Percentiles rank a stretch among this genome's conserved stretches.
These are phyloP conservation scores for Erethizon dorsatum DNA, from an alignment of 2,797 vertebrate species.

Conservation along the genomic window DNA sequence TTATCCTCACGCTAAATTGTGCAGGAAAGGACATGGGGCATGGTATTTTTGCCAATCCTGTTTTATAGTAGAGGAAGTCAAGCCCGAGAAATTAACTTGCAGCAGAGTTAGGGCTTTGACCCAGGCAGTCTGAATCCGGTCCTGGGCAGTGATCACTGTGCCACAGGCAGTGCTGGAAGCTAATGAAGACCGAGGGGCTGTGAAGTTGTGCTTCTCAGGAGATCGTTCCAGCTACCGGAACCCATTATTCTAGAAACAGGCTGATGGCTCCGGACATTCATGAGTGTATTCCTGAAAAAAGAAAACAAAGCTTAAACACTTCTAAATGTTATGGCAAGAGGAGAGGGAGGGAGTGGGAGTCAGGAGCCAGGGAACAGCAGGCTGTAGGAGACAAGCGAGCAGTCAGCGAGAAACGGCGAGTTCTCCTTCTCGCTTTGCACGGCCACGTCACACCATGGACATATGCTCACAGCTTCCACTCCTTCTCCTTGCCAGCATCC, in stretches of 20 bases:
- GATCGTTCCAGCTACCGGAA: too few relatives aligned
- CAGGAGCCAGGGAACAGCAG: constrained; percentile 10
- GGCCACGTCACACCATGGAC: not conserved
- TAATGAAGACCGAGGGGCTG: rapidly evolving
- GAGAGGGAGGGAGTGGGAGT: not conserved
- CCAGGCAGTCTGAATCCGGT: not conserved
- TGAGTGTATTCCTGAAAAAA: not conserved
- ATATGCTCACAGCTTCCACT: not conserved
- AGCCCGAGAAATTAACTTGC: not conserved
- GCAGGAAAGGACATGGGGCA: too few relatives aligned
- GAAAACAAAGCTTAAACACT: not conserved
- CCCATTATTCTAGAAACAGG: not conserved
- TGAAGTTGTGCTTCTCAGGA: not conserved
- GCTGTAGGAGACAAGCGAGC: constrained; percentile 29
- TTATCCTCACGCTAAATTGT: not conserved
- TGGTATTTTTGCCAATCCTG: rapidly evolving
- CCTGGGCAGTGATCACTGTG: not conserved
- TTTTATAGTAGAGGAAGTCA: not conserved
- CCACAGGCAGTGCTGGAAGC: not conserved
- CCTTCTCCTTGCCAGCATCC: not conserved
- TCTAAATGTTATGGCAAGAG: constrained; percentile 20
- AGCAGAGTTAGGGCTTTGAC: not conserved
- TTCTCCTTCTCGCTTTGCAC: not conserved
- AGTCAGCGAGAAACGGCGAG: not conserved
- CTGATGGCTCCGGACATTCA: not conserved